Percentiles rank a stretch among this genome's conserved stretches.
phyloP scores from a whole-genome alignment of 2,113 vertebrate species.

The Pseudolaguvia tuberculata region DNA sequence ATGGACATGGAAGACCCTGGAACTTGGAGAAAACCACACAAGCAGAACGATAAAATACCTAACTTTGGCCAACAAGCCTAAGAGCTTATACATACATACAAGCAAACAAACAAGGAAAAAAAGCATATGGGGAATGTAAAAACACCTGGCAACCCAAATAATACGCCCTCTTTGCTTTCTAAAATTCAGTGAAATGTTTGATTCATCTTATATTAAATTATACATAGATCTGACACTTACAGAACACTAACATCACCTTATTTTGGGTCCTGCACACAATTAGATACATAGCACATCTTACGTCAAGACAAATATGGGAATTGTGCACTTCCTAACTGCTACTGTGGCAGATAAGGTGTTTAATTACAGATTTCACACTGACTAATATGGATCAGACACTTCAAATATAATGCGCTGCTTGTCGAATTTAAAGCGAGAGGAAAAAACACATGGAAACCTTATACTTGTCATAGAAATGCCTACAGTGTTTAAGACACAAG shows the following conservation, averaged over 20 bases:
- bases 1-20: no score
- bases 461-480: no score
- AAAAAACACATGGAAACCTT: not conserved
- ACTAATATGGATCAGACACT: slow-evolving; percentile 36
- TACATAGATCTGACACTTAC: slow-evolving; percentile 24
- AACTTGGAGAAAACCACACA: not conserved
- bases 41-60: not conserved
- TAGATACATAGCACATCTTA: slow-evolving; percentile 82
- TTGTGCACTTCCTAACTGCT: slow-evolving; percentile 16
- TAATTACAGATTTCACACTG: slow-evolving; percentile 40
- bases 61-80: no score
- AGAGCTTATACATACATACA: no score
- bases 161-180: not conserved
- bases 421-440: not conserved
- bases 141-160: not conserved
- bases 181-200: not conserved
- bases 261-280: slow-evolving; percentile 87
- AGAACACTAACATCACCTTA: slow-evolving; percentile 39
- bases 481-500: not conserved
- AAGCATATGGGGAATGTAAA: no score
- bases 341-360: slow-evolving; percentile 34
- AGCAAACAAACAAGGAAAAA: not conserved
- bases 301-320: slow-evolving; percentile 44
- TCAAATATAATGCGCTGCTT: slow-evolving; percentile 6
- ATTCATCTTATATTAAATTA: not conserved